phyloP scores from a whole-genome alignment of 92 coral and sea anemone species.

The Parazoanthus atlanticus region DNA sequence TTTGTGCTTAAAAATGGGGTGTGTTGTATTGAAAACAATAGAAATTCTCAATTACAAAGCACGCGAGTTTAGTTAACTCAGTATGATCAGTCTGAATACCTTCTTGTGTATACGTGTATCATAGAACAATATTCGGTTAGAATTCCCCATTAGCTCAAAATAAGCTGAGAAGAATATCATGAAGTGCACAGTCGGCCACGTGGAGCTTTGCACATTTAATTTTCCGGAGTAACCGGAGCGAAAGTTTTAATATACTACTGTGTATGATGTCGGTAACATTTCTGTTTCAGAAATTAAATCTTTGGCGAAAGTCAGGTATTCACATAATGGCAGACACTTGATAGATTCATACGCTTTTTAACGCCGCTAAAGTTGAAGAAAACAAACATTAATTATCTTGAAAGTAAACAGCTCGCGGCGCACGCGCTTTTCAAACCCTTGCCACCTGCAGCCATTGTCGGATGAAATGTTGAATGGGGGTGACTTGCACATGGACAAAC shows the following conservation, averaged over 20 bases:
- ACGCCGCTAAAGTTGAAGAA: constrained; percentile 19
- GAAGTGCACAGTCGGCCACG: not conserved
- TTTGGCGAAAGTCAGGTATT: not conserved
- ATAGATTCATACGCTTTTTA: not conserved
- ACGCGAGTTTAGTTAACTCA: not conserved
- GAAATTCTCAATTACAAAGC: constrained; percentile 9
- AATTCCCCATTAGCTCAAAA: constrained; percentile 24
- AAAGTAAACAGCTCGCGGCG: constrained; percentile 20
- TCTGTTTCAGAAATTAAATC: not conserved
- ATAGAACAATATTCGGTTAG: not conserved
- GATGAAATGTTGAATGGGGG: constrained; percentile 2
- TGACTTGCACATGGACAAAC: constrained; percentile 47
- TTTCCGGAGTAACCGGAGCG: not conserved
- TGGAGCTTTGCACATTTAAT: not conserved
- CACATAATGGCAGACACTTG: not conserved
- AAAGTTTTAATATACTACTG: too few relatives aligned
- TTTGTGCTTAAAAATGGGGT: constrained; percentile 21
- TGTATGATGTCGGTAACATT: not conserved
- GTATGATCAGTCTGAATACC: not conserved
- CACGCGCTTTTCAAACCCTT: not conserved
- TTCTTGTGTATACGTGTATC: constrained; percentile 15
- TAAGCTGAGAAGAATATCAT: not conserved
- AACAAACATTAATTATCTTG: constrained; percentile 24
- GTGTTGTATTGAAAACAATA: constrained; percentile 21
- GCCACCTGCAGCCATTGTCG: constrained; percentile 45